Evolutionary conservation across 2,888 invertebrate species (phyloP).

Genomic region (Caenorhabditis wallacei): DNA sequence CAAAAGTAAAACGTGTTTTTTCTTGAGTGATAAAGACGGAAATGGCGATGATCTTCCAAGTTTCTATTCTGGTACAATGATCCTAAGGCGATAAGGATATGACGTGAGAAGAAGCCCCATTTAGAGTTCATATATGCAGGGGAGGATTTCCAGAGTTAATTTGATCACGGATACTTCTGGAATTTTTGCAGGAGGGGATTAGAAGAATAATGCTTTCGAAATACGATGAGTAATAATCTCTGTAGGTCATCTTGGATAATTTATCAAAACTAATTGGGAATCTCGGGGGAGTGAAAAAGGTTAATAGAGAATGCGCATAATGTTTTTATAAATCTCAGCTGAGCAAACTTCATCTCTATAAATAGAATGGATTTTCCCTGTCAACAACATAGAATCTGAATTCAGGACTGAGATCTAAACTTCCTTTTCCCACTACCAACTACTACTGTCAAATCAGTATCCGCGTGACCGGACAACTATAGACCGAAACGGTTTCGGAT

Average conservation of each 20-base stretch:
- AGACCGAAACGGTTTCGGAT: slow-evolving; percentile 44
- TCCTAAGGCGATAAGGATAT: slow-evolving; percentile 10
- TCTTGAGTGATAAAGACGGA: slow-evolving; percentile 16
- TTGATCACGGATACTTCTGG: not conserved
- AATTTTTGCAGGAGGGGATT: no score
- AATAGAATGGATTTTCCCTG: not conserved
- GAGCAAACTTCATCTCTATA: not conserved
- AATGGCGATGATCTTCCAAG: slow-evolving; percentile 24
- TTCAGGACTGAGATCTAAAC: no score
- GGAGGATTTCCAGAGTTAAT: not conserved
- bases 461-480: slow-evolving; percentile 43
- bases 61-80: no score
- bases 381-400: no score
- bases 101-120: slow-evolving; percentile 19
- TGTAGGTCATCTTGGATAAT: not conserved
- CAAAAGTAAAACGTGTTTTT: slow-evolving; percentile 5
- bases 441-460: slow-evolving; percentile 36
- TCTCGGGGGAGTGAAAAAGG: no score
- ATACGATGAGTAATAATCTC: no score
- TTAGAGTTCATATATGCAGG: slow-evolving; percentile 3
- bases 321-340: not conserved
- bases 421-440: not conserved
- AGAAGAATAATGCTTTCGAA: no score
- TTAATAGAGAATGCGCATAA: no score
- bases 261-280: no score